Conservation (phyloP, 2,888 invertebrate species). For the Frankliniella fusca region DNA sequence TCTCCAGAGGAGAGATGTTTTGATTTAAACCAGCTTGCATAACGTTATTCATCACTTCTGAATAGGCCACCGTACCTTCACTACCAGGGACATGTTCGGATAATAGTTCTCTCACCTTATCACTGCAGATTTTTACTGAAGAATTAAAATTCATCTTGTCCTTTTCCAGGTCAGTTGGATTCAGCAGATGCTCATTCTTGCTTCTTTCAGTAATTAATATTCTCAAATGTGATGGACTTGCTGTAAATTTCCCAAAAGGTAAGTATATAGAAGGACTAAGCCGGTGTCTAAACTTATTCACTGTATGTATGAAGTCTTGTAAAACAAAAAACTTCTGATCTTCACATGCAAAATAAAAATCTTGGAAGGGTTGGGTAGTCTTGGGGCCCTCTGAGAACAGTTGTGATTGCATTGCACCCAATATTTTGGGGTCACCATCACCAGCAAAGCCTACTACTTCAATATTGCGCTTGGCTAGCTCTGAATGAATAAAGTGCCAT, state of each 20-base stretch:
- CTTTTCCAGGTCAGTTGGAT: not conserved
- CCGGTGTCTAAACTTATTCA: not conserved
- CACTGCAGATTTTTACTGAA: not conserved
- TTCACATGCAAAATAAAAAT: not conserved
- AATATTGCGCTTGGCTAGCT: not conserved
- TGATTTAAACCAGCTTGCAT: not conserved
- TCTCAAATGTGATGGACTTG: not conserved
- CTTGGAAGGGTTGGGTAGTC: no score
- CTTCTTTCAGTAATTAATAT: not conserved
- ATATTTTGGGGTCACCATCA: not conserved
- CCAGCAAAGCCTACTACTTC: not conserved
- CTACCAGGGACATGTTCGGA: not conserved
- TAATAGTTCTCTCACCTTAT: not conserved
- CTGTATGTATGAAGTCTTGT: no score
- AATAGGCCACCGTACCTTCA: not conserved
- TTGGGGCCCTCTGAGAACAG: not conserved
- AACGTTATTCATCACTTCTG: not conserved
- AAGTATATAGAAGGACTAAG: not conserved
- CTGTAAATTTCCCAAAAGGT: not conserved
- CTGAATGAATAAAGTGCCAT: not conserved
- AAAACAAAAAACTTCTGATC: not conserved
- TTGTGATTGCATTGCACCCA: not conserved
- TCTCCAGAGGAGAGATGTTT: not conserved
- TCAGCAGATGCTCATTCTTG: not conserved
- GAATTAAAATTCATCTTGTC: slow-evolving; percentile 2